Evolutionary conservation across 2,797 vertebrate genomes (phyloP), one percentile per base, ranked within the genome.

Genomic region (Xenopus petersii): DNA sequence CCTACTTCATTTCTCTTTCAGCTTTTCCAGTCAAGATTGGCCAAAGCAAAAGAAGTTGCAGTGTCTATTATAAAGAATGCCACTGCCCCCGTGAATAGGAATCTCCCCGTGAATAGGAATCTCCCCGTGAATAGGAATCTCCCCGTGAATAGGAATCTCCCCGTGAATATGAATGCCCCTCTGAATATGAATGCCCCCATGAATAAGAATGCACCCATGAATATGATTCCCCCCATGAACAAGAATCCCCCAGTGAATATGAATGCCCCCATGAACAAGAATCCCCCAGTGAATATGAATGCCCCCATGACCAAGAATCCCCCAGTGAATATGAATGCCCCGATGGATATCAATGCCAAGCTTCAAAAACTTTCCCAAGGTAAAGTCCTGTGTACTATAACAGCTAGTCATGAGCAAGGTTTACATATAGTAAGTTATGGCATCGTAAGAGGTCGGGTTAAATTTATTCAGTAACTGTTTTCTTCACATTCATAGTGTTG

Each of bases 41-140:
- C 71, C 6, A 64, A 67, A 46, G 71, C 76, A 12, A 64, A 78
- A 4, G 61, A 70, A 46, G 76, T 74, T 42, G 76, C 71, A 9
- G 3, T 11, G 15, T 10, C 60, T 5, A 26, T 78, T 4, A 42
- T 73, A n/a, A 26, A 60, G 42, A 58, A 64, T 42, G 21, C 54
- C 54, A 56, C 13, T 17, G 21, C 21, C 21, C 21, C 21, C 21
- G 16, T 55, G 54, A 55, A 55, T 13, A 55, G 13, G 13, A n/a
- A 55, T 36, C 3, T 1, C 6, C 33, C 33, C 6, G 6, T 36
- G 33, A 36, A 36, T 36, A 36, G 33, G 33, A 36, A 36, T 36
- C 33, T 6, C 33, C 33, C 33, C 33, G 5, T 42, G 36, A 42
- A 42, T 42, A 42, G 6, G 36, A 42, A 9, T 17, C 1, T 1